Evolutionary conservation across 2,113 vertebrate genomes (phyloP).

Genomic region (Hydrochoerus hydrochaeris): DNA sequence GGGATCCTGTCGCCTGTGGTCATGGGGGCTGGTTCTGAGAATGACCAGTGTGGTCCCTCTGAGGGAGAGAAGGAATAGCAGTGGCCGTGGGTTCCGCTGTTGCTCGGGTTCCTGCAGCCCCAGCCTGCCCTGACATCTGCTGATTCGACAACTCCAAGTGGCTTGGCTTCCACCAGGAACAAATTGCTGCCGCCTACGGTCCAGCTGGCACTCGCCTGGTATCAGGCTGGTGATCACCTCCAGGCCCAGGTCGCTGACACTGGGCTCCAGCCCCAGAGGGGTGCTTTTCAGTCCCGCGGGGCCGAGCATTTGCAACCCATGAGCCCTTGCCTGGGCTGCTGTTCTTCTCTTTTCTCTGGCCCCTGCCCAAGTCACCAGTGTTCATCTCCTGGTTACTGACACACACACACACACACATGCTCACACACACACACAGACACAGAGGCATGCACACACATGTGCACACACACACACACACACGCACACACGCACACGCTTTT

Average conservation of each 20-base stretch:
- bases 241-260: not conserved
- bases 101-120: not conserved
- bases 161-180: slow-evolving; percentile 66
- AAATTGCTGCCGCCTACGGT: slow-evolving; percentile 34
- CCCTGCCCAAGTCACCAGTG: not conserved
- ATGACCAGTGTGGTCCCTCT: no score
- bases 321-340: not conserved
- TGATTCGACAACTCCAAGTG: slow-evolving; percentile 53
- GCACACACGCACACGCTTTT: not conserved
- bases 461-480: not conserved
- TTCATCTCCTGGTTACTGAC: not conserved
- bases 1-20: not conserved
- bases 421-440: no score
- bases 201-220: slow-evolving; percentile 43
- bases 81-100: no score
- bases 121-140: slow-evolving; percentile 42
- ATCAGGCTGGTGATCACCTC: slow-evolving; percentile 56
- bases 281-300: not conserved
- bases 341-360: not conserved
- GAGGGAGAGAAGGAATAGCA: rapidly evolving
- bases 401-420: not conserved
- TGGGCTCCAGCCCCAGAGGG: not conserved
- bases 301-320: not conserved
- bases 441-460: not conserved
- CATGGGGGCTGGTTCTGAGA: not conserved